Percentiles rank a stretch among this genome's conserved stretches.
Conservation (phyloP, 2,888 invertebrate species). For the Euzophera pinguis region DNA sequence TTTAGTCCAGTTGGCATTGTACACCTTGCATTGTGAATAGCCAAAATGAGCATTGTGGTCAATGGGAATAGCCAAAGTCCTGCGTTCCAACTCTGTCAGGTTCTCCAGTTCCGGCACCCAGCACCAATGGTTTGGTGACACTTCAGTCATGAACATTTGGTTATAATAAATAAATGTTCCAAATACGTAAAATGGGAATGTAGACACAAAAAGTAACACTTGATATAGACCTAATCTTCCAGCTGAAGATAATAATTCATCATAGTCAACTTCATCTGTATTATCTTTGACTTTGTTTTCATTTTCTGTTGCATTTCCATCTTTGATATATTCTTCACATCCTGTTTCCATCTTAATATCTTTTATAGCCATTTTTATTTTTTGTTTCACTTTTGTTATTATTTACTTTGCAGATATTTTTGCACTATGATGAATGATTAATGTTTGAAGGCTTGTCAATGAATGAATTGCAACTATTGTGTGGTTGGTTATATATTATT, state of each 20-base stretch:
- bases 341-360: background rate
- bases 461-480: background rate
- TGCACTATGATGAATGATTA: background rate
- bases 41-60: constrained; percentile 39
- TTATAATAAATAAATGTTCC: constrained; percentile 41
- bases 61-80: constrained; percentile 37
- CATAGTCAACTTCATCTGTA: constrained; percentile 33
- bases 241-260: constrained; percentile 40
- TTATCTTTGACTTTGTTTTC: background rate
- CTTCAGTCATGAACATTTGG: constrained; percentile 46
- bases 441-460: background rate
- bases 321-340: constrained; percentile 1
- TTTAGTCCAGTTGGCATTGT: constrained; percentile 48
- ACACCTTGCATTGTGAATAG: constrained; percentile 45
- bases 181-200: constrained; percentile 42
- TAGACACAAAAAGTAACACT: constrained; percentile 34
- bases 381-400: background rate
- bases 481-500: constrained; percentile 2
- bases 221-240: constrained; percentile 47
- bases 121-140: constrained; percentile 47
- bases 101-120: constrained; percentile 43
- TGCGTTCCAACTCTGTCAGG: constrained; percentile 36
- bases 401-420: background rate
- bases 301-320: background rate
- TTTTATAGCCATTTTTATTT: background rate